Percentiles rank a stretch among this genome's conserved stretches.
Conservation (phyloP, 2,797 vertebrate species). For the Sebastes hopkinsi region DNA sequence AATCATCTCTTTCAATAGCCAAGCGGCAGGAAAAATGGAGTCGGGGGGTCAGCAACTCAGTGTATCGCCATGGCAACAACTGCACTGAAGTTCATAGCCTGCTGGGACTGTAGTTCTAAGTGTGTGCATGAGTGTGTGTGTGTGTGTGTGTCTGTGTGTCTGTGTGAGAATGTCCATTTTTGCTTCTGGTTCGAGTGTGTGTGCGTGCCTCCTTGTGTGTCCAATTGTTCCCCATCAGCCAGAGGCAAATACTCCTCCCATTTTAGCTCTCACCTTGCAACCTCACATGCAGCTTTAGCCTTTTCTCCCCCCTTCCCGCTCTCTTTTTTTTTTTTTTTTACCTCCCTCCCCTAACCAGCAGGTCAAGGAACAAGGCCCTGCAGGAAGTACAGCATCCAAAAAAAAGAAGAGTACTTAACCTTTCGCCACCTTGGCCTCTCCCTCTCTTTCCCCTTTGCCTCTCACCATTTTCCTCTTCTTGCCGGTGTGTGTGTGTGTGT, state of each 20-base stretch:
- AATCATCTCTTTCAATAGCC: conserved; percentile 85
- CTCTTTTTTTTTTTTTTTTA: conserved; percentile 21
- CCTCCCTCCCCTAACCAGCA: conserved; percentile 59
- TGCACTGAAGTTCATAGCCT: conserved; percentile 82
- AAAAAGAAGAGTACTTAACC: conserved; percentile 73
- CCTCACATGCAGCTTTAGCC: conserved; percentile 74
- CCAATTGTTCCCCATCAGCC: conserved; percentile 77
- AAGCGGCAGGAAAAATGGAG: conserved; percentile 80
- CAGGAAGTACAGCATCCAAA: conserved; percentile 71
- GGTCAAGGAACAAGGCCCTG: conserved; percentile 74
- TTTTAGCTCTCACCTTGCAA: conserved; percentile 78
- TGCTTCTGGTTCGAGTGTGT: conserved; percentile 52
- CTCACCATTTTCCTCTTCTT: conserved; percentile 46
- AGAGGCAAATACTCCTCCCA: conserved; percentile 78
- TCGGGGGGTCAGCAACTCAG: conserved; percentile 82
- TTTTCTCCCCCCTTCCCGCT: conserved; percentile 56
- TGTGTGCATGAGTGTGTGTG: conserved; percentile 41
- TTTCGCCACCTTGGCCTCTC: conserved; percentile 60
- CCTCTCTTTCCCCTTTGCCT: conserved; percentile 41
- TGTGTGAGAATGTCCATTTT: conserved; percentile 66
- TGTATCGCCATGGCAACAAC: conserved; percentile 81
- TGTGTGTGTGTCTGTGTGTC: conserved; percentile 26
- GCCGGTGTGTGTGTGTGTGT: background rate
- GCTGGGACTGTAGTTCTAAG: conserved; percentile 77
- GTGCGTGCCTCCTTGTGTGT: conserved; percentile 38